Evolutionary conservation across 2,113 vertebrate genomes (phyloP).

Genomic region (Polypterus senegalus): DNA sequence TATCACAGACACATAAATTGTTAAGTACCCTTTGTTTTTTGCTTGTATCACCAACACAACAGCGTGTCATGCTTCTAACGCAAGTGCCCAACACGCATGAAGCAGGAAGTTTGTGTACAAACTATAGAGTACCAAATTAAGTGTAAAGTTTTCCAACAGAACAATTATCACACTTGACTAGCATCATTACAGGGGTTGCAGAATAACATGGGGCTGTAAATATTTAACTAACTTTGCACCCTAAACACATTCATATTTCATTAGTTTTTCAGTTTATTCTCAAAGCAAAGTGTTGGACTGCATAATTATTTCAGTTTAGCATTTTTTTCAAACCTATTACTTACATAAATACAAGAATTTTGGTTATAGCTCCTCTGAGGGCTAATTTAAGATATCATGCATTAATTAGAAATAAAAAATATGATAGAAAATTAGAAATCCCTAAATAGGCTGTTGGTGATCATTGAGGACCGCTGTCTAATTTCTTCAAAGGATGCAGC

Average conservation of each 20-base stretch:
- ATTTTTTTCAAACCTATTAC: constrained; percentile 55
- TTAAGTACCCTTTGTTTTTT: constrained; percentile 3
- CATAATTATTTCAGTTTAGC: constrained; percentile 70
- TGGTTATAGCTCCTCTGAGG: constrained; percentile 59
- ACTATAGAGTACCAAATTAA: constrained; percentile 30
- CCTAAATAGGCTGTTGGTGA: constrained; percentile 44
- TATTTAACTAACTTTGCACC: constrained; percentile 64
- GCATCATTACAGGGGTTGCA: constrained; percentile 53
- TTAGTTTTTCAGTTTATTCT: constrained; percentile 55
- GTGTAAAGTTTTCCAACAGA: constrained; percentile 41
- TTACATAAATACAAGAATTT: constrained; percentile 66
- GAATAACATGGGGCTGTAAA: constrained; percentile 59
- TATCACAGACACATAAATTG: constrained; percentile 1
- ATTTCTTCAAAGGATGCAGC: constrained; percentile 48
- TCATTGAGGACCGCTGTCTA: constrained; percentile 41
- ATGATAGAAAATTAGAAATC: constrained; percentile 55
- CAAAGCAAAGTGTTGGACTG: constrained; percentile 61
- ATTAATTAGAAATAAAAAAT: constrained; percentile 55
- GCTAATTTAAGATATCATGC: constrained; percentile 60
- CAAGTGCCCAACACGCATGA: no score
- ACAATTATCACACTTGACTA: constrained; percentile 58
- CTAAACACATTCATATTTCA: constrained; percentile 67
- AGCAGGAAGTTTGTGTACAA: constrained; percentile 1
- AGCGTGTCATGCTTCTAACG: no score
- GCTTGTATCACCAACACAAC: constrained; percentile 1